Base-by-base conservation (phyloP, 2,113 vertebrate species). In the Sylvilagus bachmani region DNA sequence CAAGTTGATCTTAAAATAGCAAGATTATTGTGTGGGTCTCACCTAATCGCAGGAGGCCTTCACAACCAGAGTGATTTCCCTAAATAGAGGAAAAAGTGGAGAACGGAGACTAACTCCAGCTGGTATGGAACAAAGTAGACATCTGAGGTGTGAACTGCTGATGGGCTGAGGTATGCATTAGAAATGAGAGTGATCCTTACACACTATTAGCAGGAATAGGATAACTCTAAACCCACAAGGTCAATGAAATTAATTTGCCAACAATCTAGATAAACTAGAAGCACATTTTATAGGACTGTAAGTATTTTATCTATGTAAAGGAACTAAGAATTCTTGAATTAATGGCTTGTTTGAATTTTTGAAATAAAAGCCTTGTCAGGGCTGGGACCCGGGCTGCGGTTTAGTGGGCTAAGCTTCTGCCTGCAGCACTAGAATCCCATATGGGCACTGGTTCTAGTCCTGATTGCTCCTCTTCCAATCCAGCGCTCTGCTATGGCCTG, bases 311-410 rank as follows among this genome's bases (percentile, higher is more conserved):
- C 5, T 87, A 80, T 9, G 29, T 62, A 93, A 75, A 78, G 3
- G 49, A 7, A 64, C 16, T 71, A 36, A 11, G 80, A 82, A 84
- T 9, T 75, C 64, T 75, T 92, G 55, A 90, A 74, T 86, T 75
- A 69, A 75, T 92, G 16, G 4, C 8, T 89, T 55, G 70, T 67
- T 95, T 79, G 19, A 80, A 73, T 93, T 58, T 44, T 96, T 93
- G 86, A 2, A 62, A 86, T 86, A 62, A 90, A 84, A 90, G 2
- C 0, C 17, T 70, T 84, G 16, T n/a, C 14, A 33, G 19, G 44
- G 38, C 38, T 5, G 38, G 38, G 44, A 6, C 44, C 44, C 1
- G 44, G 44, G 44, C 6, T 44, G 44, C 7, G 44, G 44, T 6
- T 44, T 44, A 44, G 44, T 44, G 44, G 44, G 44, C 44, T 44